Conservation (phyloP, 1,140 invertebrate genomes). For the Caenorhabditis inopinata region DNA sequence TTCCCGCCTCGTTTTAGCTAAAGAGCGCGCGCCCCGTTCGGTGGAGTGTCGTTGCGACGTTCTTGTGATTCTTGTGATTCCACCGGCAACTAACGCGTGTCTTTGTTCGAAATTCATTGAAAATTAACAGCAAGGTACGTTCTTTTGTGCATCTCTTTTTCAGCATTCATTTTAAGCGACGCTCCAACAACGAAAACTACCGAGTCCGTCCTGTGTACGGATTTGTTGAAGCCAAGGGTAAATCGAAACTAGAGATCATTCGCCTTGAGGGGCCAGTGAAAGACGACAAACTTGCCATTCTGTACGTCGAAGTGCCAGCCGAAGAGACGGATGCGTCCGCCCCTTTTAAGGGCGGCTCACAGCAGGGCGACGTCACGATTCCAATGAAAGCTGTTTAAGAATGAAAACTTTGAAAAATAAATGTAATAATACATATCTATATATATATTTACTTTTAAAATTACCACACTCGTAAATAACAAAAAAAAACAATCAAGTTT, state of each 20-base stretch:
- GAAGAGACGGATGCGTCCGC: constrained; percentile 52
- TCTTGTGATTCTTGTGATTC: too few species aligned
- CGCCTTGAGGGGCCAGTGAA: constrained; percentile 54
- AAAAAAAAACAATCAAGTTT: not conserved
- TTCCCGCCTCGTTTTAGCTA: too few species aligned
- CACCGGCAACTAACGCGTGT: too few species aligned
- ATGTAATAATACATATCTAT: too few species aligned
- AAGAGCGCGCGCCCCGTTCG: too few species aligned
- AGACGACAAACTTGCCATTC: constrained; percentile 56
- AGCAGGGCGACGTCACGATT: constrained; percentile 50
- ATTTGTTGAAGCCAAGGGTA: constrained; percentile 51
- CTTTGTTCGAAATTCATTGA: too few species aligned
- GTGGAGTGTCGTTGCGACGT: too few species aligned
- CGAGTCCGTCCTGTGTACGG: constrained; percentile 56
- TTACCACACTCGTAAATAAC: not conserved
- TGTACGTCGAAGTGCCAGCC: constrained; percentile 57
- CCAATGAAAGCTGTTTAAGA: too few species aligned
- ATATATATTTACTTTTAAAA: not conserved
- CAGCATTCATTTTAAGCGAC: too few species aligned
- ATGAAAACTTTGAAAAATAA: too few species aligned
- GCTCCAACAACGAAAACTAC: constrained; percentile 58
- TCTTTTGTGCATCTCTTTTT: not conserved
- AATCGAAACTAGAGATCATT: constrained; percentile 49
- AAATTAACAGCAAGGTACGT: too few species aligned
- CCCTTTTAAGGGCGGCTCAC: constrained; percentile 52